Evolutionary conservation across 2,888 invertebrate genomes (phyloP), one percentile per base, ranked within the genome.

Genomic region (Aspidapion aeneum): DNA sequence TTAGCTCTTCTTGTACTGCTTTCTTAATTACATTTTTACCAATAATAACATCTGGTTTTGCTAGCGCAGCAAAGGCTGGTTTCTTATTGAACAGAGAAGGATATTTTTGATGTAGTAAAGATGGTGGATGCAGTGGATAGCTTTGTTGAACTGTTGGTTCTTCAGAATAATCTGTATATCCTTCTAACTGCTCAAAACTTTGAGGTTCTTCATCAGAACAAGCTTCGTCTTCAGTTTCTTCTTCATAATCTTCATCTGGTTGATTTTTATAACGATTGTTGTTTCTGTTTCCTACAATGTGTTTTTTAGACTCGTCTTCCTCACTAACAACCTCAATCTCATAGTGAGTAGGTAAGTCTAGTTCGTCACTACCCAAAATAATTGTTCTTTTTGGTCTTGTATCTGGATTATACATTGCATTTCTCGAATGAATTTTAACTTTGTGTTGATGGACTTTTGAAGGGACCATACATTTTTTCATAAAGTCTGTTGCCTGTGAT

Each of bases 311-410:
- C 55, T 55, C 18, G 21, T 68, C 66, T 59, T 64, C 66, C 18
- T 19, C 60, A 54, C 66, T 67, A 1, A 67, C 65, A 18, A 62
- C 18, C n/a, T 65, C 65, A 18, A 67, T 62, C 55, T 65, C 58
- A 54, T 69, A 66, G 22, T 70, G 70, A 61, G 71, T 67, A 1
- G 74, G 74, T 49, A 72, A 49, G 18, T 66, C 61, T 3, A 73
- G 57, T 59, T 73, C 71, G 19, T 69, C 66, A 19, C 66, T 63
- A 18, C 71, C 67, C 16, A 73, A 60, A 9, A 71, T 55, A 35
- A 73, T 60, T 1, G 71, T 64, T 2, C 74, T 21, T 58, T 71
- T 73, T 1, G 18, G 52, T 57, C 71, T 63, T 57, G 17, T 49
- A 58, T 9, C 20, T 58, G 20, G 19, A 16, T 56, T 56, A 21